Conservation (phyloP, 2,888 invertebrate species). For the Idaea straminata region DNA sequence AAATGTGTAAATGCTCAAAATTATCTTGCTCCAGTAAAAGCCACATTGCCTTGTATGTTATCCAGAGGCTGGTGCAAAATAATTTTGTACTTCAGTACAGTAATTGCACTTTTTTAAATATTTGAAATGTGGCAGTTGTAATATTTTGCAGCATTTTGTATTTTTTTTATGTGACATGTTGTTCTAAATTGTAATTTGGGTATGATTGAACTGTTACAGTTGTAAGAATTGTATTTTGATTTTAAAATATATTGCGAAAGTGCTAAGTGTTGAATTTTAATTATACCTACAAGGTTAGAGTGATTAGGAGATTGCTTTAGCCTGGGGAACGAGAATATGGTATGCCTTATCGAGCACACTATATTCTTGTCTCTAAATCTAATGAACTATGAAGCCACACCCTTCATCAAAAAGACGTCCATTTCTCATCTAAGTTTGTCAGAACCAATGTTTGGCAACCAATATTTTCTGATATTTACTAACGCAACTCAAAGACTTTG, state of each 20-base stretch:
- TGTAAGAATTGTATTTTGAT: slow-evolving; percentile 78
- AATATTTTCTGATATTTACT: no score
- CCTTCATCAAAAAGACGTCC: no score
- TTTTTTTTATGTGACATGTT: slow-evolving; percentile 62
- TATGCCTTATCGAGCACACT: no score
- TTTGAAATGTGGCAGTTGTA: slow-evolving; percentile 48
- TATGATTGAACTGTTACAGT: slow-evolving; percentile 75
- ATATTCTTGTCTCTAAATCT: no score
- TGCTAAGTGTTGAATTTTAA: slow-evolving; percentile 36
- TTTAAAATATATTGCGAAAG: slow-evolving; percentile 74
- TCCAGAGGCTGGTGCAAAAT: slow-evolving; percentile 38
- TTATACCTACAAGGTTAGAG: slow-evolving; percentile 6
- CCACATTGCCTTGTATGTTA: not conserved
- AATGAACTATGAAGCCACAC: no score
- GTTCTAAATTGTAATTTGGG: slow-evolving; percentile 68
- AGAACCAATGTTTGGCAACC: no score
- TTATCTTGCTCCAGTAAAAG: slow-evolving; percentile 39
- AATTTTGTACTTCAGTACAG: slow-evolving; percentile 42
- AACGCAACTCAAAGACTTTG: no score
- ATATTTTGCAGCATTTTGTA: slow-evolving; percentile 66
- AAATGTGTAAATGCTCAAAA: slow-evolving; percentile 43
- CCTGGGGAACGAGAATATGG: no score
- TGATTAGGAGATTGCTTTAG: not conserved
- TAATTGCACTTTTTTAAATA: slow-evolving; percentile 37
- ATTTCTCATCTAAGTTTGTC: no score